Percentiles rank a stretch among this genome's conserved stretches.
phyloP scores from a whole-genome alignment of 2,888 invertebrate genomes.

The Phlogophora meticulosa region DNA sequence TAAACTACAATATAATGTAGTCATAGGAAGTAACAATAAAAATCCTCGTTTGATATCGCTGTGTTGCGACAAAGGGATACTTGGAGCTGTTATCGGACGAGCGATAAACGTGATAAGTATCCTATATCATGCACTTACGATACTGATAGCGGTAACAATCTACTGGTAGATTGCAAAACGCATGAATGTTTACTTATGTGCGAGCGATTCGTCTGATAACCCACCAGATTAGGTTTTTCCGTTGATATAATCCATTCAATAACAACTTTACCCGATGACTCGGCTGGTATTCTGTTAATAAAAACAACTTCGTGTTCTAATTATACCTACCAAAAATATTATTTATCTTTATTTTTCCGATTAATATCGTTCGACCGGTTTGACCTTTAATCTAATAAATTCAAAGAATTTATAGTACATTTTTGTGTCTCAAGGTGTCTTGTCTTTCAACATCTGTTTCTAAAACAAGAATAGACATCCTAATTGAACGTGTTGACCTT shows the following conservation, averaged over 20 bases:
- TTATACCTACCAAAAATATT: conserved; percentile 33
- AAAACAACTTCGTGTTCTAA: conserved; percentile 36
- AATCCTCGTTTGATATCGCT: conserved; percentile 49
- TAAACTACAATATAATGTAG: conserved; percentile 59
- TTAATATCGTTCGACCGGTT: conserved; percentile 34
- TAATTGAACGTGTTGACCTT: conserved; percentile 35
- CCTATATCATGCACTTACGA: conserved; percentile 59
- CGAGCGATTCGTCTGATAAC: conserved; percentile 66
- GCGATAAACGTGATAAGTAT: conserved; percentile 61
- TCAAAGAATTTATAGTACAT: conserved; percentile 8
- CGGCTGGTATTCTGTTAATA: conserved; percentile 12
- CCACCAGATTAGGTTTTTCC: conserved; percentile 53
- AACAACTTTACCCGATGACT: conserved; percentile 43
- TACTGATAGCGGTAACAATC: conserved; percentile 67
- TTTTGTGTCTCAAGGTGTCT: conserved; percentile 24
- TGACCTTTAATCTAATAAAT: conserved; percentile 35
- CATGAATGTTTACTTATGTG: conserved; percentile 65
- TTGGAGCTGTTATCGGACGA: conserved; percentile 52
- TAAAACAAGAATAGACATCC: conserved; percentile 4
- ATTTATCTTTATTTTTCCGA: conserved; percentile 25
- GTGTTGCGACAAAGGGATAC: conserved; percentile 64
- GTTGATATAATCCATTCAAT: conserved; percentile 49
- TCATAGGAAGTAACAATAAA: conserved; percentile 61
- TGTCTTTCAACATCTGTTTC: conserved; percentile 15
- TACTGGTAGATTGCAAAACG: conserved; percentile 67